Conservation (phyloP, 2,888 invertebrate genomes). For the Drosophila maculinotata region DNA sequence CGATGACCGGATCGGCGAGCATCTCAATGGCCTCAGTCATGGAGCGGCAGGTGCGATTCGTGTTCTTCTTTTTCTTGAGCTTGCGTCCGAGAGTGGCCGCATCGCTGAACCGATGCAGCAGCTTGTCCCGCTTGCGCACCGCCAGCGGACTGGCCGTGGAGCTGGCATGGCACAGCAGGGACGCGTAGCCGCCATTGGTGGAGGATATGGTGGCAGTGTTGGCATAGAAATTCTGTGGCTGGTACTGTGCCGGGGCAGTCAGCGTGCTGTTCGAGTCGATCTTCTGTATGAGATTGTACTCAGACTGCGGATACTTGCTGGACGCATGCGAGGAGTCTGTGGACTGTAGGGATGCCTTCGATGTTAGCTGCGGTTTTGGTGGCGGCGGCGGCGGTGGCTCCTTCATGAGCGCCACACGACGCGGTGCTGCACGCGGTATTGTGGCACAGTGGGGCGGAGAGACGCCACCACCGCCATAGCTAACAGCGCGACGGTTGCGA, state of each 20-base stretch:
- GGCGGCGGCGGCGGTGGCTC: slow-evolving; percentile 84
- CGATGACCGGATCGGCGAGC: slow-evolving; percentile 85
- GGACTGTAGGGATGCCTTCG: slow-evolving; percentile 75
- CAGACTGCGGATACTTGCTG: slow-evolving; percentile 83
- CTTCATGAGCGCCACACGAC: slow-evolving; percentile 83
- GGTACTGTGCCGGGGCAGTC: slow-evolving; percentile 79
- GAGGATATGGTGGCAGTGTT: slow-evolving; percentile 77
- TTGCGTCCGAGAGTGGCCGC: slow-evolving; percentile 85
- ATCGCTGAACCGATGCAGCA: slow-evolving; percentile 85
- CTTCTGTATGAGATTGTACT: slow-evolving; percentile 84
- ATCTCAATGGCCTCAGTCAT: slow-evolving; percentile 85
- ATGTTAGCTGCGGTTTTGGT: slow-evolving; percentile 78
- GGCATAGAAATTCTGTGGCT: slow-evolving; percentile 83
- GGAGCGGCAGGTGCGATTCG: slow-evolving; percentile 84
- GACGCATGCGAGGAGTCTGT: slow-evolving; percentile 63
- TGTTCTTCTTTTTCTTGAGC: slow-evolving; percentile 84
- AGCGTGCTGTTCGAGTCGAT: slow-evolving; percentile 81
- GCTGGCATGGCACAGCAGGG: slow-evolving; percentile 82
- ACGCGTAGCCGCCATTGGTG: slow-evolving; percentile 64
- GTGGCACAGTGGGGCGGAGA: slow-evolving; percentile 75
- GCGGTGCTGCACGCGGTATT: slow-evolving; percentile 83
- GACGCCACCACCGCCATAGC: slow-evolving; percentile 78
- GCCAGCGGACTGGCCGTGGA: slow-evolving; percentile 83
- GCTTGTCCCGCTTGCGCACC: slow-evolving; percentile 84
- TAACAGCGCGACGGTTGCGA: slow-evolving; percentile 84